These are phyloP conservation scores for Pemphigus obesinymphae DNA, from an alignment of 1,140 invertebrate species.

Conservation along the genomic window DNA sequence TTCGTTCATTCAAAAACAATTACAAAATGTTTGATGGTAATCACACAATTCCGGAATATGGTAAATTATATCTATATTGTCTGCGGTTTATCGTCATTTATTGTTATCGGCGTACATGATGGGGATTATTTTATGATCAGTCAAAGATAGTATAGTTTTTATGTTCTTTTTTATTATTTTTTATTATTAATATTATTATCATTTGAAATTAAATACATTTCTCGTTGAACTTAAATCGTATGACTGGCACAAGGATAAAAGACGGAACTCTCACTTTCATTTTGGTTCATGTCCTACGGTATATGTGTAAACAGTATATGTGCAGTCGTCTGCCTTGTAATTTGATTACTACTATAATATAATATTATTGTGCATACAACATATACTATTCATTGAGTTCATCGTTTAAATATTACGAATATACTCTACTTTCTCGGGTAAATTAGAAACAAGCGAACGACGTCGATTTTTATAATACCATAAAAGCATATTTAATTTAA, in stretches of 20 bases:
- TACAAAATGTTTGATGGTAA: background rate
- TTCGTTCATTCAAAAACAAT: background rate
- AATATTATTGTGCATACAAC: background rate
- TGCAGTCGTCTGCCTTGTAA: background rate
- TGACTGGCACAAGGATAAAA: slow-evolving; percentile 17
- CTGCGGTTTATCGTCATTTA: background rate
- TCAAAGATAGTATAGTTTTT: background rate
- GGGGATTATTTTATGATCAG: background rate
- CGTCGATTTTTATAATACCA: background rate
- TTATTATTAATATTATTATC: too few relatives aligned
- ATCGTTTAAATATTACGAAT: background rate
- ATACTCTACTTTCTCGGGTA: background rate
- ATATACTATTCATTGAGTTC: background rate
- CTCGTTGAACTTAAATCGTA: background rate
- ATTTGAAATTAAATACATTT: background rate
- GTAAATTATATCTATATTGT: background rate
- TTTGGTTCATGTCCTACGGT: background rate
- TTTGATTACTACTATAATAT: background rate
- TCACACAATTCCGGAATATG: background rate
- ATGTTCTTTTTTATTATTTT: too few relatives aligned
- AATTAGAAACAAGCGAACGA: background rate
- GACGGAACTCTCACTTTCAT: slow-evolving; percentile 34
- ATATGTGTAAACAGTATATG: too few relatives aligned
- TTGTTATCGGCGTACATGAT: background rate
- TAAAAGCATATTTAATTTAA: too few relatives aligned